Base-by-base conservation (phyloP, 2,888 invertebrate species). In the Chymomyza amoena region DNA sequence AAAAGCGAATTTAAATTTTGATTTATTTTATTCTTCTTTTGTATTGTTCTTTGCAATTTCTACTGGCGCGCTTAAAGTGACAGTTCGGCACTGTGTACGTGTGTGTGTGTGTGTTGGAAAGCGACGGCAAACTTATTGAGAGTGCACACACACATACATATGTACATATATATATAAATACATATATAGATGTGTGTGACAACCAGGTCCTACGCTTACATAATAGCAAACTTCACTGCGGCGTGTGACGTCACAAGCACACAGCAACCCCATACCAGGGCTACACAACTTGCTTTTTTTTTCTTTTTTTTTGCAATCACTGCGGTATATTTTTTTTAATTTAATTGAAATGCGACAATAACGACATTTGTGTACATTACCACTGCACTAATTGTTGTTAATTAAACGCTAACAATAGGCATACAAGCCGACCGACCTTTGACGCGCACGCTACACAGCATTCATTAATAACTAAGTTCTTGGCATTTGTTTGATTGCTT, bases 341-440 rank as follows among this genome's bases (percentile, higher is more conserved):
- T 54, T n/a, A 54, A 54, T 54, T 20, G 54, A 70, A 73, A 28
- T 65, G 25, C 50, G 28, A 18, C 66, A 60, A 6, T 32, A 64
- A 51, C 50, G 66, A 64, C 18, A 32, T 16, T 54, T 54, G 18
- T 54, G 57, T 20, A 57, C 66, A 75, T 9, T 54, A 16, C 16
- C 16, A 67, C 50, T 39, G 28, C 9, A 67, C 72, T 88, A 83
- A 88, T 86, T 86, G 79, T 65, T 81, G 84, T 75, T 88, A 86
- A 83, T 86, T 84, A 20, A 68, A 68, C 45, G 72, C 61, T 69
- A 70, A 69, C 69, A 72, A 20, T 9, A 13, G 13, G 10, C 10
- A 45, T 1, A 10, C 39, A 10, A 45, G 39, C 59, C 32, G 18
- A 0, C 39, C 39, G 39, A 45, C 39, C 39, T 45, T 45, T 45